Percentiles rank a stretch among this genome's conserved stretches.
These are phyloP conservation scores for Marasmarcha lunaedactyla DNA, from an alignment of 2,888 invertebrate genomes.

Conservation along the genomic window DNA sequence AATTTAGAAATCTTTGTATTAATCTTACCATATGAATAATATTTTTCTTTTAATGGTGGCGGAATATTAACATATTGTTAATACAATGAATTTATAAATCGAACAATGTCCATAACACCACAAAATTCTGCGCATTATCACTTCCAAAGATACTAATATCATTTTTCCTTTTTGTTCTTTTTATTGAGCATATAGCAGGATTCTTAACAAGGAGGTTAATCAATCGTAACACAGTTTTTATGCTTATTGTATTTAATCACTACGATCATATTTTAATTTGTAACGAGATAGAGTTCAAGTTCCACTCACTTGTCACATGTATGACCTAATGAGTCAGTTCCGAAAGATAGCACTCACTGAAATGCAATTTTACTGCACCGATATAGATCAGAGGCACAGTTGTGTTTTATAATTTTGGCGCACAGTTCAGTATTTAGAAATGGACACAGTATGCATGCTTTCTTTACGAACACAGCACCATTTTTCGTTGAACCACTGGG, in stretches of 20 bases:
- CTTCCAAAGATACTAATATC: slow-evolving; percentile 57
- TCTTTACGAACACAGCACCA: slow-evolving; percentile 65
- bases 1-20: background rate
- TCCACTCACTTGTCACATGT: slow-evolving; percentile 25
- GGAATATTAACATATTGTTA: slow-evolving; percentile 19
- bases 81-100: background rate
- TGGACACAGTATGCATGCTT: slow-evolving; percentile 70
- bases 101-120: background rate
- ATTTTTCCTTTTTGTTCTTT: slow-evolving; percentile 60
- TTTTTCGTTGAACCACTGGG: slow-evolving; percentile 66
- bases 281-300: slow-evolving; percentile 38
- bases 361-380: slow-evolving; percentile 69
- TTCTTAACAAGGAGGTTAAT: slow-evolving; percentile 63
- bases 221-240: slow-evolving; percentile 54
- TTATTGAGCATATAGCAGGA: slow-evolving; percentile 69
- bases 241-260: slow-evolving; percentile 48
- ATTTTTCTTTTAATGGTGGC: slow-evolving; percentile 25
- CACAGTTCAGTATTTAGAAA: slow-evolving; percentile 71
- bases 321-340: slow-evolving; percentile 20
- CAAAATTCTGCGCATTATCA: slow-evolving; percentile 24
- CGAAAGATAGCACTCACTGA: slow-evolving; percentile 70
- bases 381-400: slow-evolving; percentile 68
- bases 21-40: background rate
- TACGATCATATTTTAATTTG: slow-evolving; percentile 36
- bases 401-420: slow-evolving; percentile 64